A percentile compares a stretch with the other conserved stretches of the same genome.
These are phyloP conservation scores for Drosophila pseudoobscura DNA, from an alignment of 1,140 invertebrate species.

Conservation along the genomic window DNA sequence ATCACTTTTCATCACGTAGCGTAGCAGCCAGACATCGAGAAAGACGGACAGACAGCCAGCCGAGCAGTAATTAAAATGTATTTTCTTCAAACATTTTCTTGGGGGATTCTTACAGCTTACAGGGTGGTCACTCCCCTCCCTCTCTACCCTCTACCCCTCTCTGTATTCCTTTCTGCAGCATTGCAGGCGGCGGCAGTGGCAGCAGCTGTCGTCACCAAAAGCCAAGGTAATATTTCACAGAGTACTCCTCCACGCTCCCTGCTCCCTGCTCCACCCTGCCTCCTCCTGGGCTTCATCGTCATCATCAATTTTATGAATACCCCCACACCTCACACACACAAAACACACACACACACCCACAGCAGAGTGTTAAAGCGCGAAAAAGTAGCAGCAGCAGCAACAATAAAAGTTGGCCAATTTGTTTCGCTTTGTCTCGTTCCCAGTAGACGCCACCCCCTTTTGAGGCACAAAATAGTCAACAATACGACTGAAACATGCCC, in stretches of 20 bases:
- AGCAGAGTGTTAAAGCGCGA: slow-evolving; percentile 73
- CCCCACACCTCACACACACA: slow-evolving; percentile 12
- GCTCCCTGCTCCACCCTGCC: no score
- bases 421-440: slow-evolving; percentile 69
- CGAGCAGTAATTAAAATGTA: slow-evolving; percentile 71
- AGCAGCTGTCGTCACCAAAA: slow-evolving; percentile 69
- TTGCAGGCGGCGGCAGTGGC: slow-evolving; percentile 11
- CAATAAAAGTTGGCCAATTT: slow-evolving; percentile 68
- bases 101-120: slow-evolving; percentile 24
- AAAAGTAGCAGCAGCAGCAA: slow-evolving; percentile 45
- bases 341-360: slow-evolving; percentile 7
- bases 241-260: slow-evolving; percentile 20
- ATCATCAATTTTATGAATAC: slow-evolving; percentile 69
- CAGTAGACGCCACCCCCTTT: no score
- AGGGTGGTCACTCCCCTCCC: slow-evolving; percentile 54
- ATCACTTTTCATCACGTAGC: slow-evolving; percentile 45
- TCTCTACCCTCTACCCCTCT: no score
- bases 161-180: not conserved
- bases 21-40: not conserved
- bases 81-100: slow-evolving; percentile 61
- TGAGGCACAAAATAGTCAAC: no score
- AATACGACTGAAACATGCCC: no score
- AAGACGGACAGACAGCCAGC: not conserved
- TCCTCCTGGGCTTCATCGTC: slow-evolving; percentile 13
- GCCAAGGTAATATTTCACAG: slow-evolving; percentile 56